phyloP scores from a whole-genome alignment of 2,113 vertebrate genomes.

The Aptenodytes forsteri region DNA sequence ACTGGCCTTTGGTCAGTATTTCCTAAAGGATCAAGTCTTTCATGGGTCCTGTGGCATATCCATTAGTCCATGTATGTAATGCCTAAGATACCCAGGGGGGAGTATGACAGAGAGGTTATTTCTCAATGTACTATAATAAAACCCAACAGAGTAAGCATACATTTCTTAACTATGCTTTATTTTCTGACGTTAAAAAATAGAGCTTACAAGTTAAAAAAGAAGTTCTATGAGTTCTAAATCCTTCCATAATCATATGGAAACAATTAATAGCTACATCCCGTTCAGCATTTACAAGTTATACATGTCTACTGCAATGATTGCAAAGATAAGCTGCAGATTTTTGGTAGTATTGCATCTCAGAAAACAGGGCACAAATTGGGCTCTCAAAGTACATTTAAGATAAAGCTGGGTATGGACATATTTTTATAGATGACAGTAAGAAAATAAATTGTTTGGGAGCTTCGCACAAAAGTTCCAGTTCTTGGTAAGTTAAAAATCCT shows the following conservation, averaged over 20 bases:
- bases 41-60: background rate
- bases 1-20: background rate
- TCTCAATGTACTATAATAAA: background rate
- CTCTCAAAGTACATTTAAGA: background rate
- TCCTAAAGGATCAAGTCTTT: background rate
- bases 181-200: background rate
- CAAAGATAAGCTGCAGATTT: background rate
- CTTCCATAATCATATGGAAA: background rate
- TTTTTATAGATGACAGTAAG: background rate
- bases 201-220: background rate
- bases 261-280: background rate
- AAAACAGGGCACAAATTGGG: background rate
- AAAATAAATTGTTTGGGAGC: background rate
- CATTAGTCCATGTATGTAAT: background rate
- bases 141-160: background rate
- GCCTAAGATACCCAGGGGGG: background rate
- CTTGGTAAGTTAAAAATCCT: background rate
- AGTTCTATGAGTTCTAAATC: background rate
- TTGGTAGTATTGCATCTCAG: background rate
- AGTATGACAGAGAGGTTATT: background rate
- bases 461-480: background rate
- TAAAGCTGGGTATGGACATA: background rate
- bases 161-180: background rate
- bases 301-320: background rate
- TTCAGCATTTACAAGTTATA: background rate